These are phyloP conservation scores for Hyla sarda DNA, from an alignment of 2,113 vertebrate species.

Conservation along the genomic window DNA sequence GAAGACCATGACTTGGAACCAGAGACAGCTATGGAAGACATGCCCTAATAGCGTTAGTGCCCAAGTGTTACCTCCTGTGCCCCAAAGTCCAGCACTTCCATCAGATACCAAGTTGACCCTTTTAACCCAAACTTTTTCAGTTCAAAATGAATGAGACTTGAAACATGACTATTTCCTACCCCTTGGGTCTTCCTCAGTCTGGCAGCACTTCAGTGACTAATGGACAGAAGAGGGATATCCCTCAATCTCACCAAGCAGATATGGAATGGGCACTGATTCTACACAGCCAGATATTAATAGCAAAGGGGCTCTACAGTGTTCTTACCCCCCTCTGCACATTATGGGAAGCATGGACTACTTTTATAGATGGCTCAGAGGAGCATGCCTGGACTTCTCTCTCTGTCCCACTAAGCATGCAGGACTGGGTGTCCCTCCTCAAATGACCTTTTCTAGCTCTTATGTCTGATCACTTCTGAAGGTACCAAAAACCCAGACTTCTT, in stretches of 20 bases:
- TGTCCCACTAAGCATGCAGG: conserved; percentile 39
- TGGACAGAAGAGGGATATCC: conserved; percentile 29
- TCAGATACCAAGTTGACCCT: conserved; percentile 46
- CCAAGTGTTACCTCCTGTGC: conserved; percentile 40
- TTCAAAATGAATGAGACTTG: conserved; percentile 20
- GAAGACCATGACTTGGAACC: conserved; percentile 92
- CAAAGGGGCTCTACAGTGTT: conserved; percentile 11
- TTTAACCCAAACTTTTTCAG: conserved; percentile 15
- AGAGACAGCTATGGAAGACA: conserved; percentile 92
- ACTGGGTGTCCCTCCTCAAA: conserved; percentile 10
- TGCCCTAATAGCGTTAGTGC: conserved; percentile 83
- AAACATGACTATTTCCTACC: conserved; percentile 15
- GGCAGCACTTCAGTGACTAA: conserved; percentile 56
- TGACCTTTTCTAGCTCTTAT: conserved; percentile 44
- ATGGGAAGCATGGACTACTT: conserved; percentile 11
- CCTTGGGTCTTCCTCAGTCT: conserved; percentile 39
- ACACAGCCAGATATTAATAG: conserved; percentile 5
- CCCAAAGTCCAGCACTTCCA: conserved; percentile 58
- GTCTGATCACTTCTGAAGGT: conserved; percentile 47
- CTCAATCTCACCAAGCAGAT: conserved; percentile 27
- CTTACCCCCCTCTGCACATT: background rate
- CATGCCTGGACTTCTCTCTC: conserved; percentile 25
- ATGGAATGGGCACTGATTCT: conserved; percentile 24
- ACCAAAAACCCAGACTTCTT: conserved; percentile 52
- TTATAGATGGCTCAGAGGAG: conserved; percentile 19